phyloP scores from a whole-genome alignment of 2,113 vertebrate species.

The Bubo blakistoni region DNA sequence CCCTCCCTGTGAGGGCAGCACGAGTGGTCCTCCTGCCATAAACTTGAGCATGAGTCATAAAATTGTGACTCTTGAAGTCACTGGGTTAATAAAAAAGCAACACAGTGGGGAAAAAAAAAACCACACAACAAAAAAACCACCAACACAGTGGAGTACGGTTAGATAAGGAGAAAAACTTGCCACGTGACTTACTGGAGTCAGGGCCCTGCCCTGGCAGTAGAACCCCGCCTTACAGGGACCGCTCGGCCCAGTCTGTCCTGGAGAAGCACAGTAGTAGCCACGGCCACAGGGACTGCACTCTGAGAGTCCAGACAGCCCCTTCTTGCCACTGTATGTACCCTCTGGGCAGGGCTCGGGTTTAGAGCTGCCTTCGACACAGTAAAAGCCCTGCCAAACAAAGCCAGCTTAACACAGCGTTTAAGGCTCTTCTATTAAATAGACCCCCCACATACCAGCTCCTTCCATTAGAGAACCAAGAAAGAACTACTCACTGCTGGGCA shows the following conservation, averaged over 20 bases:
- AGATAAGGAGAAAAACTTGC: background rate
- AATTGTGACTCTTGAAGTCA: background rate
- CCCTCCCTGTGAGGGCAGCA: background rate
- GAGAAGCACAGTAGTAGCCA: slow-evolving; percentile 77
- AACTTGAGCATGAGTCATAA: background rate
- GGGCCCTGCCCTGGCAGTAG: slow-evolving; percentile 80
- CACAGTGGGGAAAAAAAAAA: no score
- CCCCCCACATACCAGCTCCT: accelerated
- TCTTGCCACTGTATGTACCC: slow-evolving; percentile 77
- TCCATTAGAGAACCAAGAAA: no score
- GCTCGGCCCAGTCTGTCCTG: slow-evolving; percentile 73
- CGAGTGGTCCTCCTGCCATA: accelerated
- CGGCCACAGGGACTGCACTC: slow-evolving; percentile 77
- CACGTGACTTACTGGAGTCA: slow-evolving; percentile 72
- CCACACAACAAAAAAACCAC: no score
- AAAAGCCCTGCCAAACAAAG: slow-evolving; percentile 76
- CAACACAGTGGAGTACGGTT: accelerated
- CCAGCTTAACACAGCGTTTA: background rate
- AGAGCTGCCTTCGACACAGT: slow-evolving; percentile 76
- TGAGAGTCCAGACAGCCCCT: slow-evolving; percentile 54
- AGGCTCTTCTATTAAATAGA: background rate
- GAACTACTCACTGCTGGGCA: slow-evolving; percentile 77
- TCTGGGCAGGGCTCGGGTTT: slow-evolving; percentile 78
- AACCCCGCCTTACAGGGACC: slow-evolving; percentile 82
- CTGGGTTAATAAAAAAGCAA: background rate